Conservation (phyloP, 1,140 invertebrate species). For the Elysia chlorotica region DNA sequence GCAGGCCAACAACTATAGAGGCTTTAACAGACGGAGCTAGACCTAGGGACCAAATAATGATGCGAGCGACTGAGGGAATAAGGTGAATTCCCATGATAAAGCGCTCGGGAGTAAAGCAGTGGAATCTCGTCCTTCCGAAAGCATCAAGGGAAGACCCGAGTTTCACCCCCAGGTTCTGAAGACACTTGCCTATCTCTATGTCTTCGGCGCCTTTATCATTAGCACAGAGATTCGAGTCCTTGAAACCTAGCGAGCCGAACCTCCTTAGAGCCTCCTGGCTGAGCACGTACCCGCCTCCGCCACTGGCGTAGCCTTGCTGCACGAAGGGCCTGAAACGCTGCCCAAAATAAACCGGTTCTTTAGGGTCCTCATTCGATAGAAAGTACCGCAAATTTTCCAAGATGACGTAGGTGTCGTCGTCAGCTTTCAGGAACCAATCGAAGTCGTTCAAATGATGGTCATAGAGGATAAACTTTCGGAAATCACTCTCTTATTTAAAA, state of each 20-base stretch:
- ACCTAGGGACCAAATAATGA: no score
- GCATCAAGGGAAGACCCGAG: not conserved
- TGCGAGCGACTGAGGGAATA: no score
- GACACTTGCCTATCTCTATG: slow-evolving; percentile 91
- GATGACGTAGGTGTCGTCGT: slow-evolving; percentile 71
- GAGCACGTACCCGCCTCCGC: slow-evolving; percentile 78
- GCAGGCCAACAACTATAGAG: no score
- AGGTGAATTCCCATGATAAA: not conserved
- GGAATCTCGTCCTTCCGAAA: not conserved
- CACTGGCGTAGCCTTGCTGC: slow-evolving; percentile 51
- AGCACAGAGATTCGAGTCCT: slow-evolving; percentile 65
- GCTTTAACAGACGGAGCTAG: no score
- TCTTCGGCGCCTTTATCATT: slow-evolving; percentile 84
- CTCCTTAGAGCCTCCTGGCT: slow-evolving; percentile 65
- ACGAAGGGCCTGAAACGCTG: slow-evolving; percentile 47
- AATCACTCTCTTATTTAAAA: no score
- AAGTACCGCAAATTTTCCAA: slow-evolving; percentile 59
- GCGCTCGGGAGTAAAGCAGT: not conserved
- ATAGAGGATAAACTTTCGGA: no score
- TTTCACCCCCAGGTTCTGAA: slow-evolving; percentile 82
- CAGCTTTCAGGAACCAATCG: slow-evolving; percentile 51
- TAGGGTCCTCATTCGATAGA: slow-evolving; percentile 25
- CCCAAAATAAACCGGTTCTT: slow-evolving; percentile 52
- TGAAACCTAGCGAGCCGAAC: slow-evolving; percentile 38
- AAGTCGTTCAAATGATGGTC: not conserved